Evolutionary conservation across 1,140 invertebrate species (phyloP), one percentile per base, ranked within the genome.

Genomic region (Conus betulinus): DNA sequence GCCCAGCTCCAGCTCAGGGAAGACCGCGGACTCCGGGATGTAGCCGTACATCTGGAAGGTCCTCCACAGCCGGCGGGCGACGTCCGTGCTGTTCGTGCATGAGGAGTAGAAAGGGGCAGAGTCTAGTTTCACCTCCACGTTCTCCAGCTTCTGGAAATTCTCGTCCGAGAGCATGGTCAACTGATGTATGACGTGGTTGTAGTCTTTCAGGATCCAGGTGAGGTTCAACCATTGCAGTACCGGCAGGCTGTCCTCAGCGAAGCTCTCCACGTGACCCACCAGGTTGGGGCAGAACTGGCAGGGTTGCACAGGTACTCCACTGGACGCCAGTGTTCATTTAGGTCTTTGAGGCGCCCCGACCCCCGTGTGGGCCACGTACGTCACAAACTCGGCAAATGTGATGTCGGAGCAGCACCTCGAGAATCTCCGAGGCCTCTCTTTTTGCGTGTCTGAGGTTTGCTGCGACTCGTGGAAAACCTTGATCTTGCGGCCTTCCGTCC

Each of bases 311-410:
- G 52, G 20, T 83, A 63, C 63, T 90, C 67, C n/a, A 89, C 89
- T 23, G 90, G 90, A 15, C 81, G 81, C 67, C 89, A 92, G 88
- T 92, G 91, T 4, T 76, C 67, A 82, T 92, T 89, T 20, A 91
- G 74, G 2, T 39, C 52, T 25, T 25, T 60, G 63, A 2, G 87
- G 57, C 55, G 39, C 63, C 25, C n/a, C 25, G 27, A 23, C 87
- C 60, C 60, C 84, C 8, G n/a, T 63, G 6, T 53, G 23, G 0
- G 81, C 67, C 53, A 89, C 81, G 67, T 87, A 88, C 13, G 81
- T 81, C 17, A 92, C 57, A 52, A 92, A 91, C 71, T 92, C 91
- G 5, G 79, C 71, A 85, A 92, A 92, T 20, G 89, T 88, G n/a
- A 91, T 88, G 78, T 90, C 91, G 86, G 91, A 87, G 11, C 90